Conservation (phyloP, 2,113 vertebrate species). For the Hystrix brachyura region DNA sequence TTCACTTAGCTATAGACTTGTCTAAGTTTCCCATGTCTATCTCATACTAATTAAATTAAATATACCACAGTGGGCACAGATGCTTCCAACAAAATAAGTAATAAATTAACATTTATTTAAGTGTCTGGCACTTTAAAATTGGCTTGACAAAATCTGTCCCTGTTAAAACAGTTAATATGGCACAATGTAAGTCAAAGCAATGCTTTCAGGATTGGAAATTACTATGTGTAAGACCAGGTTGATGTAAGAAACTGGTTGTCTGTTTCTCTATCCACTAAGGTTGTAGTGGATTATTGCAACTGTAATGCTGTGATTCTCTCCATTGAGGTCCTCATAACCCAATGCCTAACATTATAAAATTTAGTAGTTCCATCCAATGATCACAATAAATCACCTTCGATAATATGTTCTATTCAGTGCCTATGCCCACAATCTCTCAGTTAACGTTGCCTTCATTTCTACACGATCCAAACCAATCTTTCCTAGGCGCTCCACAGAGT, state of each 20-base stretch:
- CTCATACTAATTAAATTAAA: background rate
- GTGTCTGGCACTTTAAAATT: background rate
- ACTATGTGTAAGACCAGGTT: too few species aligned
- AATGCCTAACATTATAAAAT: background rate
- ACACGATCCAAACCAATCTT: background rate
- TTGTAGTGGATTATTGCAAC: background rate
- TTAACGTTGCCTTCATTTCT: background rate
- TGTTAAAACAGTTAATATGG: background rate
- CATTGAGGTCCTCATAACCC: background rate
- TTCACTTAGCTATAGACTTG: background rate
- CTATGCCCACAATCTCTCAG: background rate
- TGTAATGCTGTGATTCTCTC: background rate
- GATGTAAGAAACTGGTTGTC: background rate
- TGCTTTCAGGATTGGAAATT: background rate
- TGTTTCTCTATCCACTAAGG: too few species aligned
- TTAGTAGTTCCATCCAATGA: background rate
- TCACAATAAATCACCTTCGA: background rate
- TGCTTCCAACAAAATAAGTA: background rate
- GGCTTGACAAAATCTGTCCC: background rate
- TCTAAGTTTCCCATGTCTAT: background rate
- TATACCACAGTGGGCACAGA: background rate
- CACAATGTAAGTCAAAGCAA: background rate
- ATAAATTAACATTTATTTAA: background rate
- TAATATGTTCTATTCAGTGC: background rate
- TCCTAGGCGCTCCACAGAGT: background rate